Conservation (phyloP, 2,113 vertebrate species). For the Callopanchax toddi region DNA sequence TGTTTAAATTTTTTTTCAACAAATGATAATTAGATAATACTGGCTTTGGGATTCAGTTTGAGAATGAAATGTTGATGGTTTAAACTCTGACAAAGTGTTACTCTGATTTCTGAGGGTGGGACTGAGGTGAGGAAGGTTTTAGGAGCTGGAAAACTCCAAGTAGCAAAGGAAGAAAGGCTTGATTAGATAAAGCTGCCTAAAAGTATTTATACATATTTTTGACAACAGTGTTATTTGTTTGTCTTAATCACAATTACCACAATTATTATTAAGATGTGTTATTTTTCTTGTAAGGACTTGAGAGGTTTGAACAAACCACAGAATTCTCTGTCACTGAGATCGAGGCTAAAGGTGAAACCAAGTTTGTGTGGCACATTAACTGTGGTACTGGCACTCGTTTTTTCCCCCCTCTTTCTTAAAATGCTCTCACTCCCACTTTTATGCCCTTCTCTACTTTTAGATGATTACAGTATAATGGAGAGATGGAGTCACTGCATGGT, state of each 20-base stretch:
- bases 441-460: constrained; percentile 62
- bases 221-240: neutral
- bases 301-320: constrained; percentile 29
- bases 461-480: constrained; percentile 71
- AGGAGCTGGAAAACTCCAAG: constrained; percentile 34
- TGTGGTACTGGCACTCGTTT: constrained; percentile 59
- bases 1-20: too few relatives aligned
- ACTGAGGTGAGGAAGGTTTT: constrained; percentile 13
- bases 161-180: neutral
- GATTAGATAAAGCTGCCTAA: neutral
- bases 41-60: constrained; percentile 50
- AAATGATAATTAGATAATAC: constrained; percentile 68
- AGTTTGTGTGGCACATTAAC: constrained; percentile 62
- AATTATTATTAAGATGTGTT: constrained; percentile 14
- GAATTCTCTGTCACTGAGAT: constrained; percentile 36
- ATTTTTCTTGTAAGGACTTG: constrained; percentile 24
- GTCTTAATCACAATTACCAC: constrained; percentile 4
- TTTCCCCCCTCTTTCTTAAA: constrained; percentile 60
- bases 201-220: neutral
- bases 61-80: constrained; percentile 31
- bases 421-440: constrained; percentile 64
- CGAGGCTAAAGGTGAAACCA: constrained; percentile 61
- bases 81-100: constrained; percentile 38
- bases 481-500: constrained; percentile 69
- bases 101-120: constrained; percentile 51